Base-by-base conservation (phyloP, 2,888 invertebrate genomes). In the Drosophila maculinotata region DNA sequence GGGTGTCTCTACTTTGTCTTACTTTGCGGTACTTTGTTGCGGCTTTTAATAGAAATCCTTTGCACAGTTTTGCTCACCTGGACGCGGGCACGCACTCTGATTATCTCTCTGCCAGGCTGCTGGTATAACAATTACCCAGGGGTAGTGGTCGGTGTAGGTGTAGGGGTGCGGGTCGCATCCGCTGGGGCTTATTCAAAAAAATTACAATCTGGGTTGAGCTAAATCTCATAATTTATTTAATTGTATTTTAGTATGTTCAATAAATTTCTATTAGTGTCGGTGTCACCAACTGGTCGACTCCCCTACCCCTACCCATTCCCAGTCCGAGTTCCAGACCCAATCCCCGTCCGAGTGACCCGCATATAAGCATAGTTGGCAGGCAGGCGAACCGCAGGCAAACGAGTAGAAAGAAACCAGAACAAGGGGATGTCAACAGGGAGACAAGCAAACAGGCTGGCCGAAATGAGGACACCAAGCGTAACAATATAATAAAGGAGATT, bases 171-270 rank as follows among this genome's bases (percentile, higher is more conserved):
- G 38, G 44, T 56, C 47, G 33, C 56, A 69, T 49, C 44, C 59
- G 56, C 20, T 17, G 52, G n/a, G 57, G 56, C 60, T 76, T 66
- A 79, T 76, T 45, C 71, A 60, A 71, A 69, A 56, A 36, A 14
- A 60, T 76, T 57, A 66, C 66, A 73, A 66, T 38, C 31, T 41
- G 28, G 31, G 9, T n/a, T 10, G 38, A 35, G 59, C 45, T 52
- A 81, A 87, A 83, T 83, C 87, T 87, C 86, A 83, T 87, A 87
- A 83, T 83, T 87, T 83, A 83, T 83, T 83, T 83, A 83, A 83
- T 83, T 83, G 81, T 80, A 83, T 82, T 83, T 87, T 87, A 82
- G 87, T 82, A 72, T 76, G 76, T 76, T 82, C 83, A 79, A 83
- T 83, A 83, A 83, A 83, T 83, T 87, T 87, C 69, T 82, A 83